These are phyloP conservation scores for Cremastinae sp. DNA, from an alignment of 2,888 invertebrate species.

Conservation along the genomic window DNA sequence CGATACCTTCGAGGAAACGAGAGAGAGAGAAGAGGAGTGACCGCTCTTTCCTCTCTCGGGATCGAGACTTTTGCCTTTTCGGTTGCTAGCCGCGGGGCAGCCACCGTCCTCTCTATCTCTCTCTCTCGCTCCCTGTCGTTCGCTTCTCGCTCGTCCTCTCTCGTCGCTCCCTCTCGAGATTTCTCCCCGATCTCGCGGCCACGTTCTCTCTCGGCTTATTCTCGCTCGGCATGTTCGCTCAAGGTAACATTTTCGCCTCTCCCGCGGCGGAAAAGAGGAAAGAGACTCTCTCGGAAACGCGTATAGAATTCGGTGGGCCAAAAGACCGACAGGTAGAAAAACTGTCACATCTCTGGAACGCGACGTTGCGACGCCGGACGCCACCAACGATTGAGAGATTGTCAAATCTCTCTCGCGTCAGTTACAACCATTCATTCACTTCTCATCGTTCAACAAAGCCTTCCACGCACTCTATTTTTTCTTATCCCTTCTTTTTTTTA, in stretches of 20 bases:
- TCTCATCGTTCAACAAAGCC: slow-evolving; percentile 21
- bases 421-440: slow-evolving; percentile 32
- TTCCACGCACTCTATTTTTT: slow-evolving; percentile 29
- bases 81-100: slow-evolving; percentile 76
- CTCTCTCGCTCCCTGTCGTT: slow-evolving; percentile 54
- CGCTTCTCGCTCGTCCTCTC: slow-evolving; percentile 42
- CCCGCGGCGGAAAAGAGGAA: no score
- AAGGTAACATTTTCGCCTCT: slow-evolving; percentile 38
- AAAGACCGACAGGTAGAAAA: slow-evolving; percentile 15
- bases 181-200: slow-evolving; percentile 29
- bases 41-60: slow-evolving; percentile 51
- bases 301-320: not conserved
- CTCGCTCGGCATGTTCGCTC: slow-evolving; percentile 29
- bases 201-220: slow-evolving; percentile 35
- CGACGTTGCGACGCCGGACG: no score
- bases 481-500: slow-evolving; percentile 21
- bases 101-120: slow-evolving; percentile 65
- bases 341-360: slow-evolving; percentile 4
- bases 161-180: slow-evolving; percentile 58
- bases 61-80: slow-evolving; percentile 73
- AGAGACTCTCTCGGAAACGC: not conserved
- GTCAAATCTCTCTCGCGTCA: slow-evolving; percentile 54
- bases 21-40: slow-evolving; percentile 32
- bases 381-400: slow-evolving; percentile 31
- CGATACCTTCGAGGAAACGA: slow-evolving; percentile 62